A percentile compares a stretch with the other conserved stretches of the same genome.
Evolutionary conservation across 2,888 invertebrate species (phyloP).

Genomic region (Pandemis cinnamomeana): DNA sequence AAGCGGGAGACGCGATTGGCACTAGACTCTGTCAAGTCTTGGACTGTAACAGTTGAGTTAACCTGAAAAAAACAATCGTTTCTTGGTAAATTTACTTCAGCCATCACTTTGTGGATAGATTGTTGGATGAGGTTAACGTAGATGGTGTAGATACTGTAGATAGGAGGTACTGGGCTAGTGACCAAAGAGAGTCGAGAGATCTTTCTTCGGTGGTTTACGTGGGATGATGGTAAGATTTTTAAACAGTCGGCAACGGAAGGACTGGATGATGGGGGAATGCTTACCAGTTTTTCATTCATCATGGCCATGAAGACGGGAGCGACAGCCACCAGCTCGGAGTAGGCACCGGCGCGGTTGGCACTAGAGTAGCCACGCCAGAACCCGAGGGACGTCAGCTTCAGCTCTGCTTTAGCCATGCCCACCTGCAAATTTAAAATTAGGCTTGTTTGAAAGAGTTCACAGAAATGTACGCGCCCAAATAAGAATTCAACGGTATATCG

Average conservation of each 20-base stretch:
- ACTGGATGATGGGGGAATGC: background rate
- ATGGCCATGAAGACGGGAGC: constrained; percentile 91
- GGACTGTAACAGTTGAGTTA: constrained; percentile 85
- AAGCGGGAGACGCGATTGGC: constrained; percentile 86
- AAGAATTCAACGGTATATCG: no score
- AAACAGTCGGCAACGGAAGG: no score
- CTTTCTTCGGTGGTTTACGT: no score
- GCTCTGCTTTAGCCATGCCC: constrained; percentile 85
- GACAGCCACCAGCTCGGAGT: constrained; percentile 89
- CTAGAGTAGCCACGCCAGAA: constrained; percentile 93
- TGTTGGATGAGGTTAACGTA: no score
- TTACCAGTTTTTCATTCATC: constrained; percentile 88
- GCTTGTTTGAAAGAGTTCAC: background rate
- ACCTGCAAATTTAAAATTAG: constrained; percentile 67
- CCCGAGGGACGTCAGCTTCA: constrained; percentile 87
- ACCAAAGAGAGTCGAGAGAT: no score
- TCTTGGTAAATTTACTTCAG: background rate
- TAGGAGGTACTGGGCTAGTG: no score
- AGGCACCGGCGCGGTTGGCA: constrained; percentile 90
- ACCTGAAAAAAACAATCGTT: constrained; percentile 68
- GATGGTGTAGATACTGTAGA: no score
- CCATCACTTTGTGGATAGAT: background rate
- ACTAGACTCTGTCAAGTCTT: constrained; percentile 86
- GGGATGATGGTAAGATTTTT: no score
- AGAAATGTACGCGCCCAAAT: no score